Conservation (phyloP, 2,797 vertebrate species). For the Tragopan temminckii region DNA sequence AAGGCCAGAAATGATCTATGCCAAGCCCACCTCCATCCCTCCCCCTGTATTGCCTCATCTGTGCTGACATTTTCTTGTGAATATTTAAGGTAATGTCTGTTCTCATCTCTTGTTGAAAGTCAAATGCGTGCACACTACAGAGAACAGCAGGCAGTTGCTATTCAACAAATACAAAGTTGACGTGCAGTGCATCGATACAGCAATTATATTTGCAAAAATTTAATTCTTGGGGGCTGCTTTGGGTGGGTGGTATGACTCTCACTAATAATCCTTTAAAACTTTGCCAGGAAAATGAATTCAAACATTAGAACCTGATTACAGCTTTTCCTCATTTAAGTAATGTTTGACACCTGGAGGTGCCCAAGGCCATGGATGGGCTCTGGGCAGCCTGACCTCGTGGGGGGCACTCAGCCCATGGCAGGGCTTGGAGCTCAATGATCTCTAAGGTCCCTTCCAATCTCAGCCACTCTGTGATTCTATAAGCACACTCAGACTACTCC, state of each 20-base stretch:
- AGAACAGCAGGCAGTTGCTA: not conserved
- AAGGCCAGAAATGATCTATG: conserved; percentile 36
- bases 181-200: not conserved
- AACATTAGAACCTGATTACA: not conserved
- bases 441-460: no score
- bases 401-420: no score
- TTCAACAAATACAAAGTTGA: not conserved
- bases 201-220: not conserved
- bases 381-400: no score
- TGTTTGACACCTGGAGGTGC: no score
- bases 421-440: no score
- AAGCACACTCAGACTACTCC: no score
- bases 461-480: no score
- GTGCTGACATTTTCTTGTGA: conserved; percentile 63
- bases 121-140: not conserved
- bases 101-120: conserved; percentile 50
- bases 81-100: conserved; percentile 66
- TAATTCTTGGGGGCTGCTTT: not conserved
- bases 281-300: conserved; percentile 38
- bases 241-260: not conserved
- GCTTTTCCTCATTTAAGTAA: conserved; percentile 20
- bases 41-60: conserved; percentile 5
- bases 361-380: no score
- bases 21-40: conserved; percentile 17
- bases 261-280: not conserved